Conservation (phyloP, 2,797 vertebrate species). For the Euphonia xanthogaster region DNA sequence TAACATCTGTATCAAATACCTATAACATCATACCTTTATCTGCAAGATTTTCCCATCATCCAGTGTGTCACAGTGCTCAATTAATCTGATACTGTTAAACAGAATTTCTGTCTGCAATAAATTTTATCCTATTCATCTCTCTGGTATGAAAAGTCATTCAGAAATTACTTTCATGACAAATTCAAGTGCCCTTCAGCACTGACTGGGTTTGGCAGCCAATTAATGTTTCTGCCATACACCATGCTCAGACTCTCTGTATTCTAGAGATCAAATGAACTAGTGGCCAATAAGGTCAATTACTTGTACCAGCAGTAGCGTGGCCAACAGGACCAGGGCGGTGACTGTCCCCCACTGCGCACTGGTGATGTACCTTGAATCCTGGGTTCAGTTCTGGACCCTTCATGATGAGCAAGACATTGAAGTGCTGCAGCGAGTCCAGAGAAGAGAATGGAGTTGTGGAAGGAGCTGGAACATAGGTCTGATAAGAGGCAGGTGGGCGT, state of each 20-base stretch:
- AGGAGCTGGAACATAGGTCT: neutral
- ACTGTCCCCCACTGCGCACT: neutral
- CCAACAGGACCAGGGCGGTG: neutral
- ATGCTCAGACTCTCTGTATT: neutral
- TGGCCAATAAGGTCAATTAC: neutral
- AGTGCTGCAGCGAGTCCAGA: neutral
- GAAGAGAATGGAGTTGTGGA: neutral
- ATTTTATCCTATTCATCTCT: neutral
- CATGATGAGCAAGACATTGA: neutral
- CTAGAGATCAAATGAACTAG: neutral
- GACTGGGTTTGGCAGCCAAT: neutral
- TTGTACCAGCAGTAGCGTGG: neutral
- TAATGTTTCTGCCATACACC: neutral
- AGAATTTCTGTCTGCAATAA: neutral
- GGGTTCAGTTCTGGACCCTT: neutral
- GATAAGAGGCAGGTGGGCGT: neutral
- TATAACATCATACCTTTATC: neutral
- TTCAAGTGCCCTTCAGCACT: neutral
- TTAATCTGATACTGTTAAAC: neutral
- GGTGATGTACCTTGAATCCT: neutral
- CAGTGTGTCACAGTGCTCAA: neutral
- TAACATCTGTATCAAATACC: neutral
- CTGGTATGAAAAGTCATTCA: neutral
- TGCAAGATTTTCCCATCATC: neutral
- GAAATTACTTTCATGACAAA: neutral